A percentile compares a stretch with the other conserved stretches of the same genome.
These are phyloP conservation scores for Halichoerus grypus DNA, from an alignment of 2,113 vertebrate species.

Conservation along the genomic window DNA sequence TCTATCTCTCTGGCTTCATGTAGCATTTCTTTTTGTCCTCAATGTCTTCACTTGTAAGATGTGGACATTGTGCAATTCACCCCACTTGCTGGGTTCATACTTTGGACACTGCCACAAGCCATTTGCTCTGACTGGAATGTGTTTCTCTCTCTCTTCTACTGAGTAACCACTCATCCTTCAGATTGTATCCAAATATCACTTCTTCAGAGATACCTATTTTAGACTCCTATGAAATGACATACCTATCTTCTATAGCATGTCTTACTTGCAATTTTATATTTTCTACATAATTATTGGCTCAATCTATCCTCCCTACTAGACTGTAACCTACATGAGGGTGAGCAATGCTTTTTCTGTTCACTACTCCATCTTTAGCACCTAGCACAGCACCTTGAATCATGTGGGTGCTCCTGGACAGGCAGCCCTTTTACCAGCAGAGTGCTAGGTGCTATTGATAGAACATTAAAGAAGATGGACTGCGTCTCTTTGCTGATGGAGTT, in stretches of 20 bases:
- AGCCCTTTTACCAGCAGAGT: neutral
- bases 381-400: neutral
- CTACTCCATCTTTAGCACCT: neutral
- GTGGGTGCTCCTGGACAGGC: neutral
- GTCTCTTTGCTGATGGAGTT: neutral
- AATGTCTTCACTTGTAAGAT: neutral
- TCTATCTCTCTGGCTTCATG: neutral
- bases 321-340: neutral
- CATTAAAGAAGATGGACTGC: neutral
- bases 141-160: conserved; percentile 3
- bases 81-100: neutral
- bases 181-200: neutral
- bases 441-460: neutral
- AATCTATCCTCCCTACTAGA: neutral
- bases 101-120: neutral
- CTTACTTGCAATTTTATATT: conserved; percentile 28
- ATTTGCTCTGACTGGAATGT: neutral
- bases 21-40: neutral
- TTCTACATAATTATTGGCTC: neutral
- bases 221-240: neutral
- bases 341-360: neutral
- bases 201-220: neutral
- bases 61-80: neutral
- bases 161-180: neutral
- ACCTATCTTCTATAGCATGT: neutral